Percentiles rank a stretch among this genome's conserved stretches.
Conservation (phyloP, 2,888 invertebrate species). For the Brachypalpus laphriformis region DNA sequence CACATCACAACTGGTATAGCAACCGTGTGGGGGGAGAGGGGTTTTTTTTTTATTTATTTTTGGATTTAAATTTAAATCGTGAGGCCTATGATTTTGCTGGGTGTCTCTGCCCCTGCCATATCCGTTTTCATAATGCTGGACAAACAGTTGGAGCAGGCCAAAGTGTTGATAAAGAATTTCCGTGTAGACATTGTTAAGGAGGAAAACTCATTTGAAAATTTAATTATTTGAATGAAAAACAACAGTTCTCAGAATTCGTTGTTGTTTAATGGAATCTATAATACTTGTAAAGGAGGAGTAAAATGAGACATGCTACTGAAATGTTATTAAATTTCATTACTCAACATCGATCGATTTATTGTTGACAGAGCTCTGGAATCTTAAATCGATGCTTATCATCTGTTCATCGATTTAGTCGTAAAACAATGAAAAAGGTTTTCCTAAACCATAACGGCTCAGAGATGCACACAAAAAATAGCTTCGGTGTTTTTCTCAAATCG, state of each 20-base stretch:
- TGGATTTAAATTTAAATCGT: conserved; percentile 43
- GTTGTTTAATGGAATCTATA: neutral
- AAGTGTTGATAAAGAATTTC: conserved; percentile 31
- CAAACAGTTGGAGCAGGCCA: conserved; percentile 9
- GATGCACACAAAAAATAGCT: no score
- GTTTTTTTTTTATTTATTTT: conserved; percentile 37
- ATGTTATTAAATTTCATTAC: conserved; percentile 29
- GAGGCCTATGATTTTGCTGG: conserved; percentile 26
- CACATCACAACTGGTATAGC: neutral
- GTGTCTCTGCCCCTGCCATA: conserved; percentile 12
- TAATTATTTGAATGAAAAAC: conserved; percentile 22
- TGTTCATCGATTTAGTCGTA: neutral
- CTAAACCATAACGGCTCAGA: no score
- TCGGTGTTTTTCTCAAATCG: no score
- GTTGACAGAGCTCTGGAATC: neutral
- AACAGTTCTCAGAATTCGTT: neutral
- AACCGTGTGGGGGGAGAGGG: neutral
- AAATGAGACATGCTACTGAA: conserved; percentile 10
- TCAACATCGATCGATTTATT: conserved; percentile 23
- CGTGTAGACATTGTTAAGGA: conserved; percentile 11
- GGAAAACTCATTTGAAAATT: conserved; percentile 38
- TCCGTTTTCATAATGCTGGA: conserved; percentile 38
- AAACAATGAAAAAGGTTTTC: neutral
- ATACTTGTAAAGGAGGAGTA: neutral
- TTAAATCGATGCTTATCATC: neutral